phyloP scores from a whole-genome alignment of 2,888 invertebrate species.

The Anoplius nigerrimus region DNA sequence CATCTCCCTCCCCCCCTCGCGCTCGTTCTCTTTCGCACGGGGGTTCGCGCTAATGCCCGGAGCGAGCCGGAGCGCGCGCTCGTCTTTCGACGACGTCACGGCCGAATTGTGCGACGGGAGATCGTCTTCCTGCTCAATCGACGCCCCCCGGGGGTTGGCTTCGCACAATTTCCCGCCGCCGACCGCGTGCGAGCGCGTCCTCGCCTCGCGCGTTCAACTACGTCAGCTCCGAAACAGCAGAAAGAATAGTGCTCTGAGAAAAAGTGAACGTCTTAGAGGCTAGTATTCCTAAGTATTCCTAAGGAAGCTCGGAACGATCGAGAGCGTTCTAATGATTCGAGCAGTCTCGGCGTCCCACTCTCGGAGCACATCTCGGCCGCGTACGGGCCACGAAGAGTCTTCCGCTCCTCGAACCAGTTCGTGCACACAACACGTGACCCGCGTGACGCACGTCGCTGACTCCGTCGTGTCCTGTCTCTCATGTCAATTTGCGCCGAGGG shows the following conservation, averaged over 20 bases:
- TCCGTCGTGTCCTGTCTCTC: conserved; percentile 64
- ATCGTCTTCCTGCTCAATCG: not conserved
- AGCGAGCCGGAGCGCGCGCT: too few relatives aligned
- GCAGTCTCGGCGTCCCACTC: conserved; percentile 36
- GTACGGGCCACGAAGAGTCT: conserved; percentile 48
- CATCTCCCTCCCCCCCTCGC: not conserved
- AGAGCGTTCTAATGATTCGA: not conserved
- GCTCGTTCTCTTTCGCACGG: not conserved
- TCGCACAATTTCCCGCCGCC: too few relatives aligned
- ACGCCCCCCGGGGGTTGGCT: not conserved
- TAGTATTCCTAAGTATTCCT: too few relatives aligned
- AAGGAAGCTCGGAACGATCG: too few relatives aligned
- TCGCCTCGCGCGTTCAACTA: not conserved
- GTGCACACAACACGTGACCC: conserved; percentile 47
- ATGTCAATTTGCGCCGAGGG: conserved; percentile 66
- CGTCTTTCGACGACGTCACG: conserved; percentile 30
- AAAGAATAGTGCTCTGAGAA: too few relatives aligned
- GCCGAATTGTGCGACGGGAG: not conserved
- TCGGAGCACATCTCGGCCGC: not conserved
- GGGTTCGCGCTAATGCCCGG: not conserved
- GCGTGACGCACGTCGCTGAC: conserved; percentile 55
- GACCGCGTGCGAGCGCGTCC: conserved; percentile 1
- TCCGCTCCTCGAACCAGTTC: conserved; percentile 54
- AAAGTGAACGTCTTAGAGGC: too few relatives aligned
- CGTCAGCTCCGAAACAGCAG: too few relatives aligned